Base-by-base conservation (phyloP, 2,888 invertebrate species). In the Hypena proboscidalis region DNA sequence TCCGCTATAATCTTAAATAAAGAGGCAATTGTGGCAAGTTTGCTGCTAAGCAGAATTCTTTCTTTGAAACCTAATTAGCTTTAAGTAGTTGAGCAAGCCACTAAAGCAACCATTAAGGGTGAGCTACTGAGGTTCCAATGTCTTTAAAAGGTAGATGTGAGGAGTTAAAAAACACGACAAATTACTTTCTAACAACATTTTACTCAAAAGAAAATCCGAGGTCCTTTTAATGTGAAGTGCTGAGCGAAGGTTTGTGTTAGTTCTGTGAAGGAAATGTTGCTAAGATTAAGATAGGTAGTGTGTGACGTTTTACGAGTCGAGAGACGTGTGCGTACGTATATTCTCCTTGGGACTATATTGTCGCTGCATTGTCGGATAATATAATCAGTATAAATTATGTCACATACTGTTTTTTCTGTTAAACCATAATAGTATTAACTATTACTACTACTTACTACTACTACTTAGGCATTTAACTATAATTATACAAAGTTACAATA, bases 341-440 rank as follows among this genome's bases (percentile, higher is more conserved):
- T 69, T 44, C 69, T 61, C 68, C 17, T 33, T 47, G 66, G 65
- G 72, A 62, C 61, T 68, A 56, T 54, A 65, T 67, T 70, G 63
- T 51, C 72, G 70, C 62, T 63, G 59, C 69, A 74, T 70, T 69
- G 63, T 67, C 52, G 60, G 53, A 73, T 77, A 72, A 80, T 80
- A 80, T 79, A 77, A 80, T 80, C 79, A 79, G 67, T 80, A 80
- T 80, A 80, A 75, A 76, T 79, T 79, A 59, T 58, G 67, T 58
- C 66, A 60, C 56, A 51, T 65, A 70, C 65, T 69, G 5, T 5
- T 4, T 17, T 17, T 17, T 17, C 5, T 3, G 3, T 4, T 51
- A 52, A 41, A 36, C 40, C 38, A 46, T 46, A 32, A 46, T 17
- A 9, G 8, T n/a, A n/a, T n/a, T n/a, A n/a, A n/a, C n/a, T n/a